Conservation (phyloP, 2,113 vertebrate genomes). For the Gobius niger region DNA sequence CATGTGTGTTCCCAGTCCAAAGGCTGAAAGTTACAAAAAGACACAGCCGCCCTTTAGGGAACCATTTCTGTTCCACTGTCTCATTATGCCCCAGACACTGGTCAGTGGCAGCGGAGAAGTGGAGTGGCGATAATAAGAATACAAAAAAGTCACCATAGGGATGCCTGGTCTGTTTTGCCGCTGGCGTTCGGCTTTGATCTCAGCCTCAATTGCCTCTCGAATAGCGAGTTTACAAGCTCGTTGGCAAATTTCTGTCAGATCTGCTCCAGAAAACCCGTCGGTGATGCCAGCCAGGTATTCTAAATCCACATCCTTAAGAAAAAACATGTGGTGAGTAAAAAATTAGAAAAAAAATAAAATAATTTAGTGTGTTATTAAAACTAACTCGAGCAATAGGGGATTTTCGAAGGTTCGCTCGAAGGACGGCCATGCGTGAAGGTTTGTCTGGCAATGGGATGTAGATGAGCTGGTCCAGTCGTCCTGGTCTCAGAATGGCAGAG, state of each 20-base stretch:
- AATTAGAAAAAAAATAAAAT: background rate
- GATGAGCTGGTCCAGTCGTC: conserved; percentile 94
- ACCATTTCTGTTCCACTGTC: conserved; percentile 44
- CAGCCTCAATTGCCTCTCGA: conserved; percentile 92
- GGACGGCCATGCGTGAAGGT: conserved; percentile 78
- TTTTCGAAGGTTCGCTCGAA: conserved; percentile 94
- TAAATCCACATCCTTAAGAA: conserved; percentile 86
- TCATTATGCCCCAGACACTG: conserved; percentile 42
- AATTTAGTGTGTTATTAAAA: background rate
- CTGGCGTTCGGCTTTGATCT: conserved; percentile 90
- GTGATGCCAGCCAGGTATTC: conserved; percentile 94
- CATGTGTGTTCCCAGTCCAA: conserved; percentile 60
- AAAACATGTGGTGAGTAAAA: background rate
- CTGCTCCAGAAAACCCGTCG: conserved; percentile 94
- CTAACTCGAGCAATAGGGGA: conserved; percentile 82
- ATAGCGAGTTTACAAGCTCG: conserved; percentile 95
- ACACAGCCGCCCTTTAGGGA: conserved; percentile 57
- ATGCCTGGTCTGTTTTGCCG: conserved; percentile 88
- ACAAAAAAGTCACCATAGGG: conserved; percentile 85
- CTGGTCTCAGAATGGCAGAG: conserved; percentile 90
- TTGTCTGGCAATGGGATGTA: conserved; percentile 94
- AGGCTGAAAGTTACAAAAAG: conserved; percentile 50
- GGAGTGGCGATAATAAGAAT: conserved; percentile 6
- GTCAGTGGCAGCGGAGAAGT: conserved; percentile 40
- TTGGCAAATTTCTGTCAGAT: conserved; percentile 95